Evolutionary conservation across 2,113 vertebrate genomes (phyloP).

Genomic region (Microtus montanus): DNA sequence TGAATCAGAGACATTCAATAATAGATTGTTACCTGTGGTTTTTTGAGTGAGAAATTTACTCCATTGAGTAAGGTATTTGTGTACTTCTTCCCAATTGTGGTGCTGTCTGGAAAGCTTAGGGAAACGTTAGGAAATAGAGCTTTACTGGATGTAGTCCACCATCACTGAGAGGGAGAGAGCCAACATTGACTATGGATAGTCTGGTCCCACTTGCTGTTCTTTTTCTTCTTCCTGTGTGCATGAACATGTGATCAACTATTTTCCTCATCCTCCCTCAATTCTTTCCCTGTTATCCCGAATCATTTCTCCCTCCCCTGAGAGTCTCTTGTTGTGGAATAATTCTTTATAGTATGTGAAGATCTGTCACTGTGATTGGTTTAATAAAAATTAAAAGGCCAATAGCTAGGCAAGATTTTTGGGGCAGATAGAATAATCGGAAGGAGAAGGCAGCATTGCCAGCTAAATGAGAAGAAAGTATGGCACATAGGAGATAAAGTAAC

Average conservation of each 20-base stretch:
- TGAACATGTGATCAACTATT: background rate
- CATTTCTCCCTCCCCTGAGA: background rate
- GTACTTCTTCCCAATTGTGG: background rate
- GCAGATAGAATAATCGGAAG: no score
- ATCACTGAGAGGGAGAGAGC: background rate
- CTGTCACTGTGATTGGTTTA: no score
- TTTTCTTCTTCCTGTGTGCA: background rate
- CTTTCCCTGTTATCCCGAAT: background rate
- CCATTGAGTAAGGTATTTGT: background rate
- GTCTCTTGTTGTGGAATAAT: background rate
- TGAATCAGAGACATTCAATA: background rate
- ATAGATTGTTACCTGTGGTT: background rate
- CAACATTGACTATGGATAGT: background rate
- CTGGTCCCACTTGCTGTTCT: background rate
- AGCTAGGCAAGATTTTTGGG: no score
- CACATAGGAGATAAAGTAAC: no score
- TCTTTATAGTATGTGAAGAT: no score
- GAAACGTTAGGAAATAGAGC: background rate
- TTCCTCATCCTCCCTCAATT: background rate
- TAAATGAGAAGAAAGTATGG: no score
- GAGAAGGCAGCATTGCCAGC: no score
- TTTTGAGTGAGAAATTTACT: background rate
- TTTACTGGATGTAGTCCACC: background rate
- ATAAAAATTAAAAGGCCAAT: no score
- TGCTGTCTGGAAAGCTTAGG: background rate